Evolutionary conservation across 2,113 vertebrate genomes (phyloP).

Genomic region (Centropristis striata): DNA sequence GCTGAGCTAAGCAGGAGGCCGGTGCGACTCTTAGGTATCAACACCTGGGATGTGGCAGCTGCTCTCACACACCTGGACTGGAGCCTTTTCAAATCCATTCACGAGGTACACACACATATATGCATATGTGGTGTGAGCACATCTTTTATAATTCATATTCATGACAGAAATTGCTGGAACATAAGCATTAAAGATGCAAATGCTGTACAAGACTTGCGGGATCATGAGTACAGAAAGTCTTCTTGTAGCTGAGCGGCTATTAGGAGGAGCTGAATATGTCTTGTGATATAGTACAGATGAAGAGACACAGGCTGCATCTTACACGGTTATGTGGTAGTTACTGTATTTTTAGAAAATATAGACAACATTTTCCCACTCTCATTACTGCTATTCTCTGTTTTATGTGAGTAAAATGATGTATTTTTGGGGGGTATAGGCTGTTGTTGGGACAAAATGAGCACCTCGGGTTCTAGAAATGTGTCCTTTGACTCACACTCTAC

Average conservation of each 20-base stretch:
- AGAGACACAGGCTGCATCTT: slow-evolving; percentile 1
- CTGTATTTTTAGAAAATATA: not conserved
- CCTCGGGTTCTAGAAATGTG: not conserved
- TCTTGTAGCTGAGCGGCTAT: slow-evolving; percentile 23
- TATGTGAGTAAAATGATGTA: not conserved
- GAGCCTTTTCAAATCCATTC: slow-evolving; percentile 97
- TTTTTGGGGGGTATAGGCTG: not conserved
- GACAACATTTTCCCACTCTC: not conserved
- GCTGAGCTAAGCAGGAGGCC: slow-evolving; percentile 92
- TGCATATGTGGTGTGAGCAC: not conserved
- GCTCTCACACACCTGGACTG: slow-evolving; percentile 97
- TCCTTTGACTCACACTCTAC: not conserved
- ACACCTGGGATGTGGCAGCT: slow-evolving; percentile 97
- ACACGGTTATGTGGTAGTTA: not conserved
- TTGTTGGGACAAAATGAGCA: not conserved
- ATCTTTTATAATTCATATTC: slow-evolving; percentile 38
- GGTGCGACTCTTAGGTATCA: slow-evolving; percentile 94
- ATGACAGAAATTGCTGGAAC: slow-evolving; percentile 27
- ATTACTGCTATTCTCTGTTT: not conserved
- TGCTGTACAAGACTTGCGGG: slow-evolving; percentile 21
- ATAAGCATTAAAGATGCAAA: slow-evolving; percentile 51
- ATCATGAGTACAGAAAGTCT: slow-evolving; percentile 42
- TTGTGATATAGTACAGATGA: slow-evolving; percentile 10
- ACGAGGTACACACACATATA: slow-evolving; percentile 87
- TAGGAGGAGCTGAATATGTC: slow-evolving; percentile 19